Evolutionary conservation across 2,888 invertebrate species (phyloP).

Genomic region (Zonitis immaculata): DNA sequence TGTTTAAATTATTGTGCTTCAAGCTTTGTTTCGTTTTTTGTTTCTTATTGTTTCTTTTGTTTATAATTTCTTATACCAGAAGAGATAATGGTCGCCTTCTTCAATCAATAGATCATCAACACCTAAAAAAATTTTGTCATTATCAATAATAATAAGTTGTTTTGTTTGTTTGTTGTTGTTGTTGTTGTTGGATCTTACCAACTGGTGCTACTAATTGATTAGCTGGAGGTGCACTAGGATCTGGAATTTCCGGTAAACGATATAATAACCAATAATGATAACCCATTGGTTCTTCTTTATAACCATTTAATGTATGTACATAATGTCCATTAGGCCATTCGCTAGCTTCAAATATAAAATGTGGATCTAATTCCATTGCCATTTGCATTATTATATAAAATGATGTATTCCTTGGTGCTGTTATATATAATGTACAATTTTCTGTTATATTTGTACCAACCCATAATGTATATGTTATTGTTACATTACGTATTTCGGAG

Average conservation of each 20-base stretch:
- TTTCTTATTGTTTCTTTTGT: background rate
- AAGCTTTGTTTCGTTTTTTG: background rate
- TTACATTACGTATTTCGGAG: slow-evolving; percentile 64
- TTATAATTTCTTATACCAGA: slow-evolving; percentile 92
- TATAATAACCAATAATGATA: slow-evolving; percentile 89
- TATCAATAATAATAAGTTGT: too few relatives aligned
- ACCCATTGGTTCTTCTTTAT: slow-evolving; percentile 75
- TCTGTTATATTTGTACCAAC: slow-evolving; percentile 82
- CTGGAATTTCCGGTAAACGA: slow-evolving; percentile 73
- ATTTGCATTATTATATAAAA: slow-evolving; percentile 67
- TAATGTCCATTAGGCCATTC: slow-evolving; percentile 93
- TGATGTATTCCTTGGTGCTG: slow-evolving; percentile 66
- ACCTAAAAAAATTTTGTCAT: slow-evolving; percentile 60
- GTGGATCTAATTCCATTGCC: slow-evolving; percentile 74
- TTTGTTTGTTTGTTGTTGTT: too few relatives aligned
- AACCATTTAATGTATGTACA: slow-evolving; percentile 78
- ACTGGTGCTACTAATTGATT: slow-evolving; percentile 85
- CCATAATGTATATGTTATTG: slow-evolving; percentile 83
- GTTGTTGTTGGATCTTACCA: slow-evolving; percentile 56
- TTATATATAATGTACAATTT: slow-evolving; percentile 70
- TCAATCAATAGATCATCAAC: slow-evolving; percentile 83
- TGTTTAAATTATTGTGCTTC: slow-evolving; percentile 6
- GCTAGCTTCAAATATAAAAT: slow-evolving; percentile 60
- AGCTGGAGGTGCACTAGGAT: slow-evolving; percentile 75
- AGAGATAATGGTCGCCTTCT: slow-evolving; percentile 84